Base-by-base conservation (phyloP, 2,113 vertebrate species). In the Tympanuchus pallidicinctus region DNA sequence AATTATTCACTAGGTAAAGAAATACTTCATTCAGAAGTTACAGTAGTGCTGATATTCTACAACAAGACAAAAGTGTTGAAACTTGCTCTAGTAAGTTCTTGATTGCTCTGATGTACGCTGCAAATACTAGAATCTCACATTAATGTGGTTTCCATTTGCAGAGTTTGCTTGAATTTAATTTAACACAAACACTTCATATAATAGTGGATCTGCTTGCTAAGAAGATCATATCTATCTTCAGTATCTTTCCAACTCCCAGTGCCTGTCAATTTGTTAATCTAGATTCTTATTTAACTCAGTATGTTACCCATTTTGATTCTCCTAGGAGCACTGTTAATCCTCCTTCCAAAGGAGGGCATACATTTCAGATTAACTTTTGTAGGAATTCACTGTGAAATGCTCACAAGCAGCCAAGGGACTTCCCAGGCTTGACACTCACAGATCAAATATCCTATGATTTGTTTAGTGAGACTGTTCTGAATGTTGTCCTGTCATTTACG, bases 401-500 rank as follows among this genome's bases (percentile, higher is more conserved):
- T 88, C 75, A 47, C 69, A 86, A 81, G 89, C 89, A 94, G 95
- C 69, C 88, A 90, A 78, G 48, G 76, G 80, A 86, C 82, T 95
- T 92, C 78, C 83, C 90, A 92, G 88, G 73, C 74, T 81, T 86
- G 94, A 95, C 81, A 88, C 90, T 90, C 91, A 50, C 67, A 89
- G 95, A 94, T 97, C 87, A 87, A 78, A 78, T 97, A 61, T 91
- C 95, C 75, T 65, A 38, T 61, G 86, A 92, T 90, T 96, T 90
- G 72, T 90, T 91, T 86, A 86, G 89, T 93, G 90, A 96, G 75
- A 92, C 82, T 88, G 82, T 95, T 84, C 91, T 94, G 86, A 94
- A 95, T 88, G 94, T 91, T 93, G 87, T 91, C 73, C 61, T 92
- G 94, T 96, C 96, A 94, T 81, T 96, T 88, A 86, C 8, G n/a